Percentiles rank a stretch among this genome's conserved stretches.
phyloP scores from a whole-genome alignment of 2,113 vertebrate species.

The Callipepla californica region DNA sequence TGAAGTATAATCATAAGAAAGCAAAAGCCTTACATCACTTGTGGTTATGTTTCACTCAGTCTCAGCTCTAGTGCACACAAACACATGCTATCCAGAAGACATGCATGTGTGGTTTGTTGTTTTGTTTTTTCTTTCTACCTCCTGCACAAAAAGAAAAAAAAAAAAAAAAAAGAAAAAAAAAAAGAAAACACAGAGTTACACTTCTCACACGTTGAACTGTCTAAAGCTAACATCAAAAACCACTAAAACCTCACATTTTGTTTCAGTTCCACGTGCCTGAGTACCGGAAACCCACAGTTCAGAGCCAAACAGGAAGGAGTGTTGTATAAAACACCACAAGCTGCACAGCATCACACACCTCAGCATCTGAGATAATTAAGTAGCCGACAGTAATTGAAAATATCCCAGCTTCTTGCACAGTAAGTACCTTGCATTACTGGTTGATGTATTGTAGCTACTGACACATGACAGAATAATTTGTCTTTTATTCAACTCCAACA shows the following conservation, averaged over 20 bases:
- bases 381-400: neutral
- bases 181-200: too few species aligned
- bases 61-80: neutral
- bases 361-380: neutral
- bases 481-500: conserved; percentile 40
- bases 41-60: accelerated
- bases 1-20: neutral
- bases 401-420: neutral
- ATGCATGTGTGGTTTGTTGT: neutral
- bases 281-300: neutral
- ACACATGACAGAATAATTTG: conserved; percentile 44
- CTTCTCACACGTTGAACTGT: neutral
- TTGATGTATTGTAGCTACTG: conserved; percentile 24
- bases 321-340: neutral
- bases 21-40: neutral
- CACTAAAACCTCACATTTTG: neutral
- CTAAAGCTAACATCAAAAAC: neutral
- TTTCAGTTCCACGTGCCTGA: neutral
- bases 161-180: too few species aligned
- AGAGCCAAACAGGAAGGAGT: neutral
- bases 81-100: accelerated
- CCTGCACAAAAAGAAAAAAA: too few species aligned
- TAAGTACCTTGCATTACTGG: conserved; percentile 11
- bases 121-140: too few species aligned
- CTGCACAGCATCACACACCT: accelerated